Conservation (phyloP, 2,113 vertebrate species). For the Phocoena sinus region DNA sequence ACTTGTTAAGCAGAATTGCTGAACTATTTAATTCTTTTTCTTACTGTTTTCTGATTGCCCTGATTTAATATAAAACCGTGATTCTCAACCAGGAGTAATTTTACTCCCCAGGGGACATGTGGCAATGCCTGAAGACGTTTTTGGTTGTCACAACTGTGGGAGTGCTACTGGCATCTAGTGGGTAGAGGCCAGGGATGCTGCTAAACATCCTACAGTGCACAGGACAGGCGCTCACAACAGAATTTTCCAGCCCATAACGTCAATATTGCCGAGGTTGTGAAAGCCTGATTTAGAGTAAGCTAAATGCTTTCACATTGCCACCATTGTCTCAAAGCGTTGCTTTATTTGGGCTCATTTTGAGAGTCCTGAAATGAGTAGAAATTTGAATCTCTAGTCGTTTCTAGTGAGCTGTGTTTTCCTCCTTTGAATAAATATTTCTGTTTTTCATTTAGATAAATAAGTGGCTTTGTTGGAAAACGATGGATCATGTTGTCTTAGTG, state of each 20-base stretch:
- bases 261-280: neutral
- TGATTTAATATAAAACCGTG: neutral
- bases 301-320: neutral
- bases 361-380: neutral
- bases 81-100: neutral
- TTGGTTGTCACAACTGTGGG: neutral
- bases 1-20: neutral
- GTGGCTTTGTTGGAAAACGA: neutral
- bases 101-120: neutral
- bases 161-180: neutral
- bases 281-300: neutral
- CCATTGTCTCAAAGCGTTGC: neutral
- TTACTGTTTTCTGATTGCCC: neutral
- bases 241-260: accelerated
- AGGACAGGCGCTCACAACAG: neutral
- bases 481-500: neutral
- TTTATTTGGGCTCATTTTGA: neutral
- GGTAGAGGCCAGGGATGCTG: neutral
- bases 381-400: neutral
- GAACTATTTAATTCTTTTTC: neutral
- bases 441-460: neutral
- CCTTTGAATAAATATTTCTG: neutral
- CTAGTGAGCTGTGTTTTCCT: neutral
- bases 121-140: neutral
- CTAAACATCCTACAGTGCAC: accelerated